Evolutionary conservation across 2,888 invertebrate species (phyloP).

Genomic region (Acrobasis consociella): DNA sequence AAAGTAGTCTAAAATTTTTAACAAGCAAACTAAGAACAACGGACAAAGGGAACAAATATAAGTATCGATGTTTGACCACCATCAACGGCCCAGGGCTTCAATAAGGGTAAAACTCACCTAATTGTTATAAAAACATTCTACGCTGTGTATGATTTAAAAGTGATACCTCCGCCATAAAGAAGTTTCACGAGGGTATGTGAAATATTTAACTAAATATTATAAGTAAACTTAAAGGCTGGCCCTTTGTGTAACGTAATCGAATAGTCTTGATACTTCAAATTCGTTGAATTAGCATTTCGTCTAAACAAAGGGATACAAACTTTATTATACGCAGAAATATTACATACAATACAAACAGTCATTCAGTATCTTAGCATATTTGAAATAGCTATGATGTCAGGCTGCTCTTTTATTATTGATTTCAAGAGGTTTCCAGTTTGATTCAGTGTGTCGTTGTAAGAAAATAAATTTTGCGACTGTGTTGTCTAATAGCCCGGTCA

Average conservation of each 20-base stretch:
- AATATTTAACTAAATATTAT: conserved; percentile 83
- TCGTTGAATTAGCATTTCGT: not conserved
- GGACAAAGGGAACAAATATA: conserved; percentile 49
- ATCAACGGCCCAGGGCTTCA: conserved; percentile 61
- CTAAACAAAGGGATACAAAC: not conserved
- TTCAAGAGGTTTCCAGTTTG: no score
- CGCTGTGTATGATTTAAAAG: conserved; percentile 76
- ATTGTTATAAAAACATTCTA: conserved; percentile 79
- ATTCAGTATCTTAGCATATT: no score
- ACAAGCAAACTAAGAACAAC: conserved; percentile 68
- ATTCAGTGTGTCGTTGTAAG: no score
- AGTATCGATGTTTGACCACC: conserved; percentile 58
- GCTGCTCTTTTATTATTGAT: no score
- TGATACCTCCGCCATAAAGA: conserved; percentile 81
- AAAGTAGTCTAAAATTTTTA: conserved; percentile 77
- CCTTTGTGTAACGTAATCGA: conserved; percentile 35
- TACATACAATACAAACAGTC: no score
- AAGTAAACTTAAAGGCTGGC: conserved; percentile 75
- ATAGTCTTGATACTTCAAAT: conserved; percentile 52
- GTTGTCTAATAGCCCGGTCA: no score
- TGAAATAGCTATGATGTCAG: no score
- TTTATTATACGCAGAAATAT: no score
- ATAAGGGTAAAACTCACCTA: conserved; percentile 76
- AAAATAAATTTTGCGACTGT: no score
- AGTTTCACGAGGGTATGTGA: conserved; percentile 79